Conservation (phyloP, 2,888 invertebrate genomes). For the Mythimna loreyi region DNA sequence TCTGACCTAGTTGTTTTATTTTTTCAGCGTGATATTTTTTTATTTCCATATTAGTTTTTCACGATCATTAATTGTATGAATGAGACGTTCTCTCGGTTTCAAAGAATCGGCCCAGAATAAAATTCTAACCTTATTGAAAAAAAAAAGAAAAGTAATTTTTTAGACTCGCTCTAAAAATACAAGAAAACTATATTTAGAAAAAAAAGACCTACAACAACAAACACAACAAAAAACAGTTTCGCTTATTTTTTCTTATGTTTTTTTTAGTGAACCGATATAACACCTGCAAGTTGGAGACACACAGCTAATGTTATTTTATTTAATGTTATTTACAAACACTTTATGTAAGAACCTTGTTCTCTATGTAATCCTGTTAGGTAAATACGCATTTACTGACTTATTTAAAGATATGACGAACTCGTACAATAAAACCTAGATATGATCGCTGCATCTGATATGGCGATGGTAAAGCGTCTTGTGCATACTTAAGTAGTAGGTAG, state of each 20-base stretch:
- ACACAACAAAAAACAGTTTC: no score
- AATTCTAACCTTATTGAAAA: background rate
- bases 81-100: no score
- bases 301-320: slow-evolving; percentile 21
- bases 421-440: slow-evolving; percentile 32
- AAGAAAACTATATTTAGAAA: no score
- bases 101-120: no score
- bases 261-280: background rate
- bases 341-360: slow-evolving; percentile 24
- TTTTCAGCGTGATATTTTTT: no score
- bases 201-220: no score
- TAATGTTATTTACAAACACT: slow-evolving; percentile 36
- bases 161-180: no score
- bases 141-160: no score
- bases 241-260: background rate
- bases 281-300: background rate
- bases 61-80: no score
- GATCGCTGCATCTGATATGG: slow-evolving; percentile 17
- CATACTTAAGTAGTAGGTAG: slow-evolving; percentile 28
- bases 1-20: no score
- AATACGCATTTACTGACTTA: slow-evolving; percentile 25
- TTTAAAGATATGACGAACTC: slow-evolving; percentile 43
- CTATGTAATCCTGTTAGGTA: slow-evolving; percentile 46
- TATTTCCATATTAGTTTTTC: no score
- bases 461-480: slow-evolving; percentile 11